Evolutionary conservation across 2,888 invertebrate genomes (phyloP).

Genomic region (Tenthredo scrophulariae): DNA sequence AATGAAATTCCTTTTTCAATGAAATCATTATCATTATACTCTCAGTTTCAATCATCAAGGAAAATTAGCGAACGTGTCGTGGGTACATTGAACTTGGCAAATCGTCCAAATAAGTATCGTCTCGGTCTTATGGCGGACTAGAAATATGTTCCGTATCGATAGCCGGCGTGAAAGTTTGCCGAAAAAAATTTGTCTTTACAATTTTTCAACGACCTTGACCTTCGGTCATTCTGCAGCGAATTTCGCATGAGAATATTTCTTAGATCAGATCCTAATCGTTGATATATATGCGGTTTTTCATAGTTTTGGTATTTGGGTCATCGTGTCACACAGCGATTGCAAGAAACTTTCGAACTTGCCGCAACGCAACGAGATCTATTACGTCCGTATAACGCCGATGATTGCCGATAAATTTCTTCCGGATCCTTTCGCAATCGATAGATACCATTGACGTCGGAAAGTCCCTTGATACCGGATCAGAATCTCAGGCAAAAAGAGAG

Average conservation of each 20-base stretch:
- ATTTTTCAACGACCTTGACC: slow-evolving; percentile 2
- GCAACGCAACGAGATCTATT: slow-evolving; percentile 13
- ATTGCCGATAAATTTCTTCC: slow-evolving; percentile 22
- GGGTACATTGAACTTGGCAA: neutral
- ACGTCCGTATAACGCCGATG: neutral
- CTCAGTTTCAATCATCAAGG: neutral
- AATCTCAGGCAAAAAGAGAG: slow-evolving; percentile 4
- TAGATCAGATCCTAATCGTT: neutral
- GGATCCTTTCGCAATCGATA: slow-evolving; percentile 19
- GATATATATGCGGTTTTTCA: neutral
- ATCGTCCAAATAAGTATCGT: neutral
- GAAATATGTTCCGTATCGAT: neutral
- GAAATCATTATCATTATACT: neutral
- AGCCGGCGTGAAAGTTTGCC: neutral
- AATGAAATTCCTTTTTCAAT: neutral
- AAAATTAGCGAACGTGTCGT: slow-evolving; percentile 11
- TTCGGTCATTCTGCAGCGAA: neutral
- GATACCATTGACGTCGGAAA: neutral
- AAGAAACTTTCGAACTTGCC: slow-evolving; percentile 4
- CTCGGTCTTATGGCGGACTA: neutral
- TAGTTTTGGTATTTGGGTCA: slow-evolving; percentile 9
- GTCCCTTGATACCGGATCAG: slow-evolving; percentile 1
- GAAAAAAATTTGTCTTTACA: neutral
- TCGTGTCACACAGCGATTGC: neutral
- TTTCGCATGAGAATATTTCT: neutral